Conservation (phyloP, 1,140 invertebrate species). For the Vanessa tameamea region DNA sequence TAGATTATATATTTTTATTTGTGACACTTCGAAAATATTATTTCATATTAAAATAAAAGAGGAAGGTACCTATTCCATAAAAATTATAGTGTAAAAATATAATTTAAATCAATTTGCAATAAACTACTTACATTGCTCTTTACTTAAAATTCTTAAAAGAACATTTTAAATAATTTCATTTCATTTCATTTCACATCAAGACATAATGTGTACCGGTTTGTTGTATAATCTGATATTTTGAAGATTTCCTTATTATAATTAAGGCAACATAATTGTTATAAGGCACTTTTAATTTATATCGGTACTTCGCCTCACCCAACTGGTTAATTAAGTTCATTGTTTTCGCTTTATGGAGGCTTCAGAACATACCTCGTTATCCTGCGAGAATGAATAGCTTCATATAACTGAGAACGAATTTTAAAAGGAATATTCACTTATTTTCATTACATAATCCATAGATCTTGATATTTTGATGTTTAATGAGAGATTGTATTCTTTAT, state of each 20-base stretch:
- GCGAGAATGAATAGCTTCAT: constrained; percentile 14
- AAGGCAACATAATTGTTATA: constrained; percentile 4
- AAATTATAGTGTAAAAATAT: not conserved
- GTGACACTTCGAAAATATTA: not conserved
- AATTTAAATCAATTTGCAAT: too few relatives aligned
- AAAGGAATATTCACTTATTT: constrained; percentile 14
- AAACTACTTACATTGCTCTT: too few relatives aligned
- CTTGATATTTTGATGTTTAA: not conserved
- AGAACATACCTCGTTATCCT: constrained; percentile 13
- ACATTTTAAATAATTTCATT: too few relatives aligned
- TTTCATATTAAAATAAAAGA: not conserved
- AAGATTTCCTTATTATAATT: not conserved
- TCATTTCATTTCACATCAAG: too few relatives aligned
- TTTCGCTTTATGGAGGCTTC: constrained; percentile 10
- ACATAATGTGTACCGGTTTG: not conserved
- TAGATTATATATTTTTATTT: not conserved
- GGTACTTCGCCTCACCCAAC: not conserved
- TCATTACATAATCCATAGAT: not conserved
- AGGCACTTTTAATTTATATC: constrained; percentile 9
- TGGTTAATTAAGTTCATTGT: constrained; percentile 18
- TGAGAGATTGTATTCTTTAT: too few relatives aligned
- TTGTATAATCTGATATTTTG: not conserved
- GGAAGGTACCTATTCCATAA: not conserved
- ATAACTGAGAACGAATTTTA: constrained; percentile 3
- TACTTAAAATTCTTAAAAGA: too few relatives aligned